Conservation (phyloP, 1,140 invertebrate species). For the Trichogramma pretiosum region DNA sequence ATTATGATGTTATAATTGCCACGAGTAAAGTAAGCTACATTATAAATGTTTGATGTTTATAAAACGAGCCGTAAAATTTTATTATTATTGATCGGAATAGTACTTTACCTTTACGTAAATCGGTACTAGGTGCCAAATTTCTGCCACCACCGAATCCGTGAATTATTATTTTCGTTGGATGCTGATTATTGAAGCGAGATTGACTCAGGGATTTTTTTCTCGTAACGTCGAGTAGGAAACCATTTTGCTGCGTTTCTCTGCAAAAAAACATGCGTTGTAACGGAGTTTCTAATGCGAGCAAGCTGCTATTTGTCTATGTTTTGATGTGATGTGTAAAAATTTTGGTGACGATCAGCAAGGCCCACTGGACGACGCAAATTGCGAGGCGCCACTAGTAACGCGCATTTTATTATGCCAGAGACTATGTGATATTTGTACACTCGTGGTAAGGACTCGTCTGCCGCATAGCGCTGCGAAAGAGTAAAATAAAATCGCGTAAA, state of each 20-base stretch:
- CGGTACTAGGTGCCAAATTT: slow-evolving; percentile 68
- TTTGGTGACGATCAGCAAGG: background rate
- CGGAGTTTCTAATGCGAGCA: no score
- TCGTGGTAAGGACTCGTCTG: no score
- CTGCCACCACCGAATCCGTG: slow-evolving; percentile 75
- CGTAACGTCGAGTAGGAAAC: slow-evolving; percentile 60
- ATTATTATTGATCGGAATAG: no score
- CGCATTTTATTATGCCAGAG: no score
- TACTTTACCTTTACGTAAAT: slow-evolving; percentile 60
- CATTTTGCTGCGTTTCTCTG: slow-evolving; percentile 65
- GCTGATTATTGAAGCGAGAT: slow-evolving; percentile 61
- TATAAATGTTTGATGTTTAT: no score
- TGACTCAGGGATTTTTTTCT: slow-evolving; percentile 58
- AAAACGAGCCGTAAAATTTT: no score
- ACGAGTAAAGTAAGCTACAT: slow-evolving; percentile 61
- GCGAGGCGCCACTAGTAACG: no score
- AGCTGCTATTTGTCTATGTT: slow-evolving; percentile 7
- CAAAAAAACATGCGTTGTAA: slow-evolving; percentile 29
- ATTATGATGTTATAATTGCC: slow-evolving; percentile 80
- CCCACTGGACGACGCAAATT: slow-evolving; percentile 17
- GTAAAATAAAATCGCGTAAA: no score
- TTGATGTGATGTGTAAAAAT: background rate
- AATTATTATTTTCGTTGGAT: slow-evolving; percentile 73
- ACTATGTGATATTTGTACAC: no score
- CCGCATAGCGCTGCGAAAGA: no score